phyloP scores from a whole-genome alignment of 2,113 vertebrate genomes.

The Euleptes europaea region DNA sequence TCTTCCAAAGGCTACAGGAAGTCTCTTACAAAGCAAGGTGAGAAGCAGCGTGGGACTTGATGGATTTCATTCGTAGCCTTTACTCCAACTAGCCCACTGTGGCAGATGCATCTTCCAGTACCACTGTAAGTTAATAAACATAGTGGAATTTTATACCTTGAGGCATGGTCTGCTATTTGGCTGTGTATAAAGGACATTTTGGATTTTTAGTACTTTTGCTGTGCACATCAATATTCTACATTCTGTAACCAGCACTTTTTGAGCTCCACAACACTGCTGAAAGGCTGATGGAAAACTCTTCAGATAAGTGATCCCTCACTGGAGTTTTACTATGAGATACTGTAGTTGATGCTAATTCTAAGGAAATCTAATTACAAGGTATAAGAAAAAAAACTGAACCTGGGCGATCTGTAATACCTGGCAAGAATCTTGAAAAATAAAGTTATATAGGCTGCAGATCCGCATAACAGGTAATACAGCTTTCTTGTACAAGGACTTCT shows the following conservation, averaged over 20 bases:
- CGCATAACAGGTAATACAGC: neutral
- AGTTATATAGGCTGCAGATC: neutral
- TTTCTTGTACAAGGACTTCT: neutral
- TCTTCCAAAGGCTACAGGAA: slow-evolving; percentile 45
- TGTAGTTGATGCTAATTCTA: too few relatives aligned
- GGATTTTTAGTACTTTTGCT: neutral
- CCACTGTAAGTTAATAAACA: slow-evolving; percentile 65
- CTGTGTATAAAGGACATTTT: neutral
- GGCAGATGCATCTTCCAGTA: slow-evolving; percentile 48
- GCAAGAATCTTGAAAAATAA: neutral
- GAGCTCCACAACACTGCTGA: neutral
- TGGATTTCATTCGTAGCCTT: slow-evolving; percentile 53
- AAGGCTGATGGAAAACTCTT: neutral
- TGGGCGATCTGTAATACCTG: neutral
- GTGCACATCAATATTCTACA: neutral
- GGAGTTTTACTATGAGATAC: neutral
- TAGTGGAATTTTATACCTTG: neutral
- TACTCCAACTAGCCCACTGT: slow-evolving; percentile 24
- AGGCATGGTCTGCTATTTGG: neutral
- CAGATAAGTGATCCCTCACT: neutral
- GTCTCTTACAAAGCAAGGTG: slow-evolving; percentile 61
- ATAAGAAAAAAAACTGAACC: too few relatives aligned
- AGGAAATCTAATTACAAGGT: too few relatives aligned
- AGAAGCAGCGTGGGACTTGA: slow-evolving; percentile 54
- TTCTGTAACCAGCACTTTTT: neutral